Evolutionary conservation across 1,140 invertebrate species (phyloP).

Genomic region (Cherax quadricarinatus): DNA sequence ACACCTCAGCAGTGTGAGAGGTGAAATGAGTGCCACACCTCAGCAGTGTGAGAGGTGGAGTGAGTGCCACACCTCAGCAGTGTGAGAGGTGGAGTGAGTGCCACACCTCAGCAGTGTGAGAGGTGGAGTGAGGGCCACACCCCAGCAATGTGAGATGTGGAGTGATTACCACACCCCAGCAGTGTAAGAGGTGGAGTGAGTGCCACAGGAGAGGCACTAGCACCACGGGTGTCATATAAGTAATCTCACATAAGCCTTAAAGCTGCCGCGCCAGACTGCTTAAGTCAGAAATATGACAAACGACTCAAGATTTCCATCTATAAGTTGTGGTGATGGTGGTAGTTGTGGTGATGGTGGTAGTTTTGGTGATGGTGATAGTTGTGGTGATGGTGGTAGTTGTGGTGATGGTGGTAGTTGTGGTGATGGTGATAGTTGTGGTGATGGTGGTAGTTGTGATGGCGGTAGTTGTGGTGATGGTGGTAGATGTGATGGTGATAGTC

Average conservation of each 20-base stretch:
- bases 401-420: not conserved
- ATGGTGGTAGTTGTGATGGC: not conserved
- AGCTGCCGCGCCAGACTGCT: not conserved
- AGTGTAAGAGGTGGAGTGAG: not conserved
- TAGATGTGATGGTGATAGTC: not conserved
- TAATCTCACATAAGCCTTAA: not conserved
- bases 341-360: not conserved
- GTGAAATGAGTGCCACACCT: not conserved
- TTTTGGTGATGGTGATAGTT: not conserved
- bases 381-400: not conserved
- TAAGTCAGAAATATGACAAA: conserved; percentile 9
- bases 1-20: not conserved
- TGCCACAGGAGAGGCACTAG: not conserved
- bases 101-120: not conserved
- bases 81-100: too few relatives aligned
- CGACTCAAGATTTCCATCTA: not conserved
- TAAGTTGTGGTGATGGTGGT: not conserved
- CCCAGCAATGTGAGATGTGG: too few relatives aligned
- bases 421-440: not conserved
- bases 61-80: not conserved
- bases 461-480: not conserved
- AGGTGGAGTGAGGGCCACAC: not conserved
- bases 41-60: too few relatives aligned
- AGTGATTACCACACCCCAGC: not conserved
- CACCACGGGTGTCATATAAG: not conserved